These are phyloP conservation scores for Gymnopithys bicolor DNA, from an alignment of 2,797 vertebrate genomes.

Conservation along the genomic window DNA sequence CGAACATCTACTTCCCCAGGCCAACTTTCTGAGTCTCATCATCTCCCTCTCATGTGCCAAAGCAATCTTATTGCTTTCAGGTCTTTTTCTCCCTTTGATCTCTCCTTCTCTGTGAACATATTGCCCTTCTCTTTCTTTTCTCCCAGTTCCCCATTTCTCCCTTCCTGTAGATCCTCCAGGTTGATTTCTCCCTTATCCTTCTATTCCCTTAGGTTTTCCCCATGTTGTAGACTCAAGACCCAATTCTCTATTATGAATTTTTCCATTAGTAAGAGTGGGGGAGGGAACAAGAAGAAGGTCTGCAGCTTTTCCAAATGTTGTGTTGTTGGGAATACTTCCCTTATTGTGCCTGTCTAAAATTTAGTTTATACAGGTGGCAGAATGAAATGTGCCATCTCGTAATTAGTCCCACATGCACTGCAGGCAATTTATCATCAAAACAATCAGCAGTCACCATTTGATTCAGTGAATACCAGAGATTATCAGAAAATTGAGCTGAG, in stretches of 20 bases:
- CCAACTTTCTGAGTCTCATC: constrained; percentile 51
- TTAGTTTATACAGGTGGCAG: constrained; percentile 75
- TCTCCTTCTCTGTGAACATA: constrained; percentile 23
- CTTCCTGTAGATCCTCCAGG: constrained; percentile 43
- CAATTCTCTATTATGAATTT: neutral
- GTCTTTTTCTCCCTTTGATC: constrained; percentile 35
- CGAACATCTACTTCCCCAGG: neutral
- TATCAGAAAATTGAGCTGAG: constrained; percentile 25
- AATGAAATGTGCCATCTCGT: constrained; percentile 74
- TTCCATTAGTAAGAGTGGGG: constrained; percentile 14
- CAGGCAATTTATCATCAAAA: constrained; percentile 79
- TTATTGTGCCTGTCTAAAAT: constrained; percentile 67
- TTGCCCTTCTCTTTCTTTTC: constrained; percentile 26
- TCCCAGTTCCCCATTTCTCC: constrained; percentile 18
- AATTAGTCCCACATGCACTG: constrained; percentile 78
- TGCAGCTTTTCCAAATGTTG: constrained; percentile 43
- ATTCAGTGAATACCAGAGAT: constrained; percentile 55
- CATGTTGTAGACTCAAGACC: constrained; percentile 17
- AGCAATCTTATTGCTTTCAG: constrained; percentile 48
- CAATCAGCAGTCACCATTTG: constrained; percentile 72
- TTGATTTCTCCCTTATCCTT: constrained; percentile 29
- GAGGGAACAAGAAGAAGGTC: constrained; percentile 4
- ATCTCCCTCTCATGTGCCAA: constrained; percentile 43
- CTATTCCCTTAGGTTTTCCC: constrained; percentile 46
- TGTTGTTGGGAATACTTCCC: constrained; percentile 35